Percentiles rank a stretch among this genome's conserved stretches.
Evolutionary conservation across 2,113 vertebrate genomes (phyloP).

Genomic region (Hydropotes inermis): DNA sequence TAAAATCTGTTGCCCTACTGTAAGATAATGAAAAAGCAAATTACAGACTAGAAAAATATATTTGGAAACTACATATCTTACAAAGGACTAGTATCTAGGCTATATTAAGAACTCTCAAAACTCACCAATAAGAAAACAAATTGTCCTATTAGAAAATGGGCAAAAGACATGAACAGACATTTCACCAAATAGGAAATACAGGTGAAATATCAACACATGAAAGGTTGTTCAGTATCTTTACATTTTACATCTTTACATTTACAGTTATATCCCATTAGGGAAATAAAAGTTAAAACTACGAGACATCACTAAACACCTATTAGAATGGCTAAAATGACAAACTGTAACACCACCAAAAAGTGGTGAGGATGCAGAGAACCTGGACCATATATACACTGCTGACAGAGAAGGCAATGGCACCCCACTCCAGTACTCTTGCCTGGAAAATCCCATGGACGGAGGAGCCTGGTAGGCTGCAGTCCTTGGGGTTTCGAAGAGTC

Average conservation of each 20-base stretch:
- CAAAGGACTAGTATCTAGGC: neutral
- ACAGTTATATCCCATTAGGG: neutral
- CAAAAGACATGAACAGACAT: neutral
- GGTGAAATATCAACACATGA: neutral
- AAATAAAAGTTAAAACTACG: neutral
- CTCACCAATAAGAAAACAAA: neutral
- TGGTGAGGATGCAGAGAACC: neutral
- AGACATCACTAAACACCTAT: neutral
- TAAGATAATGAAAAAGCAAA: slow-evolving; percentile 27
- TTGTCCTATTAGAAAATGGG: neutral
- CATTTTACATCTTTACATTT: neutral
- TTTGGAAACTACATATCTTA: neutral
- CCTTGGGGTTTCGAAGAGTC: too few species aligned
- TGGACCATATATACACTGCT: neutral
- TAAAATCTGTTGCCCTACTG: neutral
- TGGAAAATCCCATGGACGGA: too few species aligned
- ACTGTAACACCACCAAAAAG: neutral
- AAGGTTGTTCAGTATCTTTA: neutral
- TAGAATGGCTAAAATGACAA: slow-evolving; percentile 13
- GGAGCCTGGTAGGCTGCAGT: too few species aligned
- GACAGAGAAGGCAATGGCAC: neutral
- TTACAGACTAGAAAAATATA: neutral
- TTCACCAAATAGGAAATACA: neutral
- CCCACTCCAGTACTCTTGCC: too few species aligned
- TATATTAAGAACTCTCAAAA: slow-evolving; percentile 5